These are phyloP conservation scores for Melieria picta DNA, from an alignment of 2,888 invertebrate species.

Conservation along the genomic window DNA sequence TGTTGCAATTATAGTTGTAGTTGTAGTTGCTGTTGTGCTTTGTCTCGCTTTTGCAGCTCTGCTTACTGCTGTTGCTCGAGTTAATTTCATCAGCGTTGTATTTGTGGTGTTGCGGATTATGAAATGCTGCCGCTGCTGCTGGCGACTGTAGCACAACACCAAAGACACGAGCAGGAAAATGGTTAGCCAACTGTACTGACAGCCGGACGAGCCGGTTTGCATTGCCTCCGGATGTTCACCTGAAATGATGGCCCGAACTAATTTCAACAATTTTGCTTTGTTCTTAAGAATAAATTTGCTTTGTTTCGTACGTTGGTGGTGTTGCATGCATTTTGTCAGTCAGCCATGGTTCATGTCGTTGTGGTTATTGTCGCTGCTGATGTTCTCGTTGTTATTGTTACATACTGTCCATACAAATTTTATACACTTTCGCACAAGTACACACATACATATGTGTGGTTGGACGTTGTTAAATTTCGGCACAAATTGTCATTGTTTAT, in stretches of 20 bases:
- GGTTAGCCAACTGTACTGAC: constrained; percentile 65
- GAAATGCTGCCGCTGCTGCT: constrained; percentile 36
- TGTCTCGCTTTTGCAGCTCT: not conserved
- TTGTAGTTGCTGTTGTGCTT: constrained; percentile 4
- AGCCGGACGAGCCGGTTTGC: constrained; percentile 67
- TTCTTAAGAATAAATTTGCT: constrained; percentile 45
- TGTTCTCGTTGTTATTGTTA: no score
- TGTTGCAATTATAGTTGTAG: not conserved
- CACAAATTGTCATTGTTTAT: not conserved
- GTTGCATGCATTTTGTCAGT: no score
- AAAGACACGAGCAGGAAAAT: constrained; percentile 59
- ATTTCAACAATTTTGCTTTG: constrained; percentile 66
- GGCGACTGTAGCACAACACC: constrained; percentile 58
- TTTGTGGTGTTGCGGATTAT: not conserved
- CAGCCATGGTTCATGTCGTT: no score
- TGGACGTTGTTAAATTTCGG: not conserved
- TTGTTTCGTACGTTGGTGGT: no score
- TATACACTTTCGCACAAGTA: not conserved
- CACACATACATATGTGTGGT: not conserved
- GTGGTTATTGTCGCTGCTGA: no score
- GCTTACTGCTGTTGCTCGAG: not conserved
- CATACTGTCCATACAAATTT: no score
- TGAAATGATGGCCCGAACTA: constrained; percentile 67
- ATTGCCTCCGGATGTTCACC: constrained; percentile 68
- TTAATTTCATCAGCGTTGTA: not conserved